Conservation (phyloP, 2,797 vertebrate species). For the Gallirallus australis region DNA sequence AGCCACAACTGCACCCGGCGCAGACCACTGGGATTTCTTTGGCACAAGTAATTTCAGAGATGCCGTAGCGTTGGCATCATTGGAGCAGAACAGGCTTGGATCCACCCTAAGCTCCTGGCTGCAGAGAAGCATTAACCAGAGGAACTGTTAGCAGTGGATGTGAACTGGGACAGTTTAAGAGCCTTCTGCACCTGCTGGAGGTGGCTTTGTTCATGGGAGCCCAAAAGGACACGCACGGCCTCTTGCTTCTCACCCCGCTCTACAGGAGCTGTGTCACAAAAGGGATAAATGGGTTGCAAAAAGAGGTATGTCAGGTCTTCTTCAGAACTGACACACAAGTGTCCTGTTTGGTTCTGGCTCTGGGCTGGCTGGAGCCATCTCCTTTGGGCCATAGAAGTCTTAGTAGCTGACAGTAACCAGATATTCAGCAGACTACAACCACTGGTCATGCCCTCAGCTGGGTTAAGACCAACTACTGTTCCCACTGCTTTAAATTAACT, state of each 20-base stretch:
- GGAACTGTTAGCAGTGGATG: background rate
- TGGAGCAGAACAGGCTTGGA: background rate
- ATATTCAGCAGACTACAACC: background rate
- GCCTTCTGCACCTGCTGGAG: background rate
- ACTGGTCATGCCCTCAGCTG: background rate
- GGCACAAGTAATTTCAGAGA: background rate
- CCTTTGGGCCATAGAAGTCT: background rate
- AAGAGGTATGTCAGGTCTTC: background rate
- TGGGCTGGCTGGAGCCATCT: background rate
- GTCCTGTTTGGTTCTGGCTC: background rate
- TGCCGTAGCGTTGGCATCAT: background rate
- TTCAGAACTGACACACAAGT: background rate
- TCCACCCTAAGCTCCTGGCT: background rate
- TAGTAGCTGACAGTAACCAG: background rate
- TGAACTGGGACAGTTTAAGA: background rate
- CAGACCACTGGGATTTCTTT: background rate
- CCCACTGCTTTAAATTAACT: background rate
- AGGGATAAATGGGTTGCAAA: background rate
- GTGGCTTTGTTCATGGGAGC: background rate
- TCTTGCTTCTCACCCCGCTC: background rate
- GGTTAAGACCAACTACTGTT: background rate
- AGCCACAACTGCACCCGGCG: background rate
- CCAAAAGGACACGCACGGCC: background rate
- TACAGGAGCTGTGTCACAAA: background rate
- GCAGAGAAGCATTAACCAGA: background rate